Evolutionary conservation across 2,888 invertebrate genomes (phyloP), one percentile per base, ranked within the genome.

Genomic region (Yponomeuta malinellus): DNA sequence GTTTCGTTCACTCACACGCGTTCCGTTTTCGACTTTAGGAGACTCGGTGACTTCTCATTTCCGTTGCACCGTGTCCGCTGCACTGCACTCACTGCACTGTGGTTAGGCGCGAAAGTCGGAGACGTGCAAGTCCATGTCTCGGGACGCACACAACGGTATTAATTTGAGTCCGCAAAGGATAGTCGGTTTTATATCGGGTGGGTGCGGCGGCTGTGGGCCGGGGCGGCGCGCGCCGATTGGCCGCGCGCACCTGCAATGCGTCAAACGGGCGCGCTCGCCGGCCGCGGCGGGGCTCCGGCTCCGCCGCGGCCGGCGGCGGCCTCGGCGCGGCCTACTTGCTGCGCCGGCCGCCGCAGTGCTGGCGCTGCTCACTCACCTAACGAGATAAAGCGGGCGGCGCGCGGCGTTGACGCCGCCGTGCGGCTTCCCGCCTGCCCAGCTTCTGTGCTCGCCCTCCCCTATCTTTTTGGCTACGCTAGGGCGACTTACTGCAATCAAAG

Each of bases 231-330:
- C 93, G 93, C 93, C 93, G 94, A 96, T 96, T 96, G 96, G 96
- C 93, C 93, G 87, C 93, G 94, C 94, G 94, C 95, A 96, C 96
- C 96, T 95, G 96, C 96, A 96, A 95, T 96, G 95, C 96, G 96
- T 95, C 96, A 96, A 93, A 90, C 89, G 83, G 69, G 65, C 65
- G 37, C 23, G 69, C 64, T 31, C 81, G 80, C 79, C 85, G 87
- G 86, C 86, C 87, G 83, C 80, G 72, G 73, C 73, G 74, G 76
- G 73, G 73, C 75, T 73, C 77, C 72, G 77, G 75, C 74, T 75
- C 76, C 70, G 73, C 74, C 77, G 77, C 73, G 77, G 78, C 75
- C 74, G 74, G 73, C 74, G 74, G 73, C 71, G 76, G 76, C 75
- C 79, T 77, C 74, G 76, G 74, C 77, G 78, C 78, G 72, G 72